Evolutionary conservation across 2,797 vertebrate species (phyloP), one percentile per base, ranked within the genome.

Genomic region (Ctenopoma kingsleyae): DNA sequence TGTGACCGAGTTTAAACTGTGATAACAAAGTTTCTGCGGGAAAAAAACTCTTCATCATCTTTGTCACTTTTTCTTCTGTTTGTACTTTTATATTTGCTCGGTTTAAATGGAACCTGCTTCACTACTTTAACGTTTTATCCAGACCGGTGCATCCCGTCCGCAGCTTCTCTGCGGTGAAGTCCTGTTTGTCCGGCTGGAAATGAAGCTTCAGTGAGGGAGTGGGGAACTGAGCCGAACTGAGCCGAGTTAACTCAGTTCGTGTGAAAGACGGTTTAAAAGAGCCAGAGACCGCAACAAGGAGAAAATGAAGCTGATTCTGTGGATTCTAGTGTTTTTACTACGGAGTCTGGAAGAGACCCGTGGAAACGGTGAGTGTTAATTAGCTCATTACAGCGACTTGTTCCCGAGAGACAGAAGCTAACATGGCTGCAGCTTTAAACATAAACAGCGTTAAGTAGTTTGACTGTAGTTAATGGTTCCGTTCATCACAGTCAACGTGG

Each of bases 301-400:
- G 41, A 73, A 55, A n/a, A 87, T 87, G 86, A 74, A 72, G 69
- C 40, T 1, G 63, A 3, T 76, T 16, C 2, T 84, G 68, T 67
- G 74, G 74, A 27, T 68, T 9, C 2, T 78, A 0, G 8, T 76
- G 67, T 20, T 83, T 11, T 10, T 76, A 0, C 46, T 76, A 3
- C 40, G 41, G 66, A 62, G 46, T 40, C 47, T 1, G 0, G 64
- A 6, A 2, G 58, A 51, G 2, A 49, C 0, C 32, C 17, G 73
- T 1, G 71, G 32, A 1, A n/a, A 12, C 44, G 80, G 88, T 90
- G 80, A 88, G 88, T 79, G 27, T 40, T 12, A 7, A n/a, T 7
- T 17, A n/a, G n/a, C n/a, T n/a, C n/a, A n/a, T n/a, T n/a, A n/a
- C n/a, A n/a, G n/a, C n/a, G n/a, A n/a, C n/a, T n/a, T n/a, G n/a